Evolutionary conservation across 2,797 vertebrate genomes (phyloP).

Genomic region (Chelon labrosus): DNA sequence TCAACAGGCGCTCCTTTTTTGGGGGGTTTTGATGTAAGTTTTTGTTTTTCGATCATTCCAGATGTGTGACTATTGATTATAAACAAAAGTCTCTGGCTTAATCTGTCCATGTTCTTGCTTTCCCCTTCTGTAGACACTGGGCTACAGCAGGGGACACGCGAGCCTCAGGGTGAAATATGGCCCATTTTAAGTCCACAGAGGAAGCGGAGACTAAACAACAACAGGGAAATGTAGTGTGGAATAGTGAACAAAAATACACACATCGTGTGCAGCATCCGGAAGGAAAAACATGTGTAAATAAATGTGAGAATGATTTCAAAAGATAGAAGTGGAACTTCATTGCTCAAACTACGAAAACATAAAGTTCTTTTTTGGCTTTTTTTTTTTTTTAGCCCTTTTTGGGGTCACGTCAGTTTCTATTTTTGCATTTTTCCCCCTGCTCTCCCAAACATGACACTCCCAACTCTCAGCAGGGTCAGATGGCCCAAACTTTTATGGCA

Average conservation of each 20-base stretch:
- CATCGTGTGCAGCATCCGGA: background rate
- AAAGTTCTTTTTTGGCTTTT: background rate
- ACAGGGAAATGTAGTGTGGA: slow-evolving; percentile 14
- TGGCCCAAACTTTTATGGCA: slow-evolving; percentile 28
- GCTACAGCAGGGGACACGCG: slow-evolving; percentile 59
- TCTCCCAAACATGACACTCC: slow-evolving; percentile 9
- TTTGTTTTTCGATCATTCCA: background rate
- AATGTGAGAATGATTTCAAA: background rate
- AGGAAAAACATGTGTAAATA: background rate
- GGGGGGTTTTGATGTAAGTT: too few species aligned
- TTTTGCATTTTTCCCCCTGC: slow-evolving; percentile 8
- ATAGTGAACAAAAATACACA: slow-evolving; percentile 26
- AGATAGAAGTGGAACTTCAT: background rate
- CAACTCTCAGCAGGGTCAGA: slow-evolving; percentile 38
- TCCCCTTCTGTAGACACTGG: slow-evolving; percentile 39
- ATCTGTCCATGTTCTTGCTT: background rate
- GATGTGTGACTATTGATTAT: slow-evolving; percentile 6
- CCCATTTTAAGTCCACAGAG: slow-evolving; percentile 70
- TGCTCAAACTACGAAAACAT: background rate
- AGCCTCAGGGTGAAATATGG: slow-evolving; percentile 70
- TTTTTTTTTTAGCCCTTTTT: background rate
- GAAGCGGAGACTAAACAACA: slow-evolving; percentile 29
- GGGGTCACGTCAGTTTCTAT: slow-evolving; percentile 27
- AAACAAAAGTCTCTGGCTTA: background rate
- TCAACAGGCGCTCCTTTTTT: background rate